phyloP scores from a whole-genome alignment of 2,113 vertebrate species.

The Cyprinus carpio region DNA sequence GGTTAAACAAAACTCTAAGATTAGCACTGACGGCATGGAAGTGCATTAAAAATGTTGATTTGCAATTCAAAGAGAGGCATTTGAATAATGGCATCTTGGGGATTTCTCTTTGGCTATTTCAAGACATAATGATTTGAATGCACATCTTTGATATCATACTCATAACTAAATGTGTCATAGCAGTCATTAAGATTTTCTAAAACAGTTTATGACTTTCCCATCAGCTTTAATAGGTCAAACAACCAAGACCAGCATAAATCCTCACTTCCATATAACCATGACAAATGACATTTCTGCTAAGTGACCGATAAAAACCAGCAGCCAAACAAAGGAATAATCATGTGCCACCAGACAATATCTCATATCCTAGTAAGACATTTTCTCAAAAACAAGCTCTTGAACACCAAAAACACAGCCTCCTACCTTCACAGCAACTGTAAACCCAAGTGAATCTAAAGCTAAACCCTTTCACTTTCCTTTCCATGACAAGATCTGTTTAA shows the following conservation, averaged over 20 bases:
- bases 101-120: conserved; percentile 51
- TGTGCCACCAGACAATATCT: not conserved
- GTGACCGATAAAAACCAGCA: conserved; percentile 8
- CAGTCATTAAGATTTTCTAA: not conserved
- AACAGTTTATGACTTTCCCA: not conserved
- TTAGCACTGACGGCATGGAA: not conserved
- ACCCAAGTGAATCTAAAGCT: not conserved
- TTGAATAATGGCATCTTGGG: conserved; percentile 55
- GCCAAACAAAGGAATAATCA: not conserved
- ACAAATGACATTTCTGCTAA: not conserved
- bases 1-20: not conserved
- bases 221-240: not conserved
- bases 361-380: not conserved
- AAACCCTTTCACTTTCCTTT: conserved; percentile 53
- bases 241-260: not conserved
- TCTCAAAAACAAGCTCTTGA: not conserved
- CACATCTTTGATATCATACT: not conserved
- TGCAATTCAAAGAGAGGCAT: conserved; percentile 53
- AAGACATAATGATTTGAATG: conserved; percentile 51
- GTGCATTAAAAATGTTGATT: conserved; percentile 13
- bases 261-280: not conserved
- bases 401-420: not conserved
- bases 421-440: not conserved
- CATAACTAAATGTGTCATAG: conserved; percentile 29
- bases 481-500: conserved; percentile 13